These are phyloP conservation scores for Lepus townsendii DNA, from an alignment of 2,797 vertebrate species.

Conservation along the genomic window DNA sequence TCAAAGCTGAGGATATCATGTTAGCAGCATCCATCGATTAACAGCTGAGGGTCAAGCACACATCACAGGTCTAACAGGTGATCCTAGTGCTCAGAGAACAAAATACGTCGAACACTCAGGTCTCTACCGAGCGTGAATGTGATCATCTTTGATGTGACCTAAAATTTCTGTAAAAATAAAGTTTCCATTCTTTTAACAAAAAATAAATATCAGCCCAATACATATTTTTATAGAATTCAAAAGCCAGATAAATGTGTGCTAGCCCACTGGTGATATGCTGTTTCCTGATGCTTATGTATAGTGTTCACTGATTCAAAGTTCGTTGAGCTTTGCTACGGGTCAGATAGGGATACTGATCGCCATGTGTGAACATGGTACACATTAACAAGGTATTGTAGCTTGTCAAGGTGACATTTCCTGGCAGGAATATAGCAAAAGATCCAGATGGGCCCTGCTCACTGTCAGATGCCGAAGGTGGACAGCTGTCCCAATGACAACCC, in stretches of 20 bases:
- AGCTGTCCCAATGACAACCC: not conserved
- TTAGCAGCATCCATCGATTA: not conserved
- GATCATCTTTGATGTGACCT: not conserved
- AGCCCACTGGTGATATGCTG: not conserved
- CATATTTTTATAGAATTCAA: not conserved
- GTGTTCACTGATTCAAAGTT: not conserved
- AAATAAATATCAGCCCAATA: not conserved
- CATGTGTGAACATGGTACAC: not conserved
- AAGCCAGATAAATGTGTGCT: not conserved
- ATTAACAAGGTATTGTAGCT: not conserved
- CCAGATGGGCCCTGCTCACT: not conserved
- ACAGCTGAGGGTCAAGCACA: not conserved
- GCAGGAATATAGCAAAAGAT: not conserved
- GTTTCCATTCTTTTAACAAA: not conserved
- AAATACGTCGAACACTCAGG: not conserved
- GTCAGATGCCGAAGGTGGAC: not conserved
- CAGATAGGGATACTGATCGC: too few relatives aligned
- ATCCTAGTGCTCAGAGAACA: not conserved
- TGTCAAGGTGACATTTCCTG: not conserved
- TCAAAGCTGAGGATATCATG: not conserved
- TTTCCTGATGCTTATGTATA: not conserved
- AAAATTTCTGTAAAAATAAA: not conserved
- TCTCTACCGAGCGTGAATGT: not conserved
- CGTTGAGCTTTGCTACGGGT: not conserved
- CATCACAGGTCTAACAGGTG: not conserved